Evolutionary conservation across 37 sponge, comb jelly and placozoan species (phyloP).

Genomic region (Ephydatia muelleri): DNA sequence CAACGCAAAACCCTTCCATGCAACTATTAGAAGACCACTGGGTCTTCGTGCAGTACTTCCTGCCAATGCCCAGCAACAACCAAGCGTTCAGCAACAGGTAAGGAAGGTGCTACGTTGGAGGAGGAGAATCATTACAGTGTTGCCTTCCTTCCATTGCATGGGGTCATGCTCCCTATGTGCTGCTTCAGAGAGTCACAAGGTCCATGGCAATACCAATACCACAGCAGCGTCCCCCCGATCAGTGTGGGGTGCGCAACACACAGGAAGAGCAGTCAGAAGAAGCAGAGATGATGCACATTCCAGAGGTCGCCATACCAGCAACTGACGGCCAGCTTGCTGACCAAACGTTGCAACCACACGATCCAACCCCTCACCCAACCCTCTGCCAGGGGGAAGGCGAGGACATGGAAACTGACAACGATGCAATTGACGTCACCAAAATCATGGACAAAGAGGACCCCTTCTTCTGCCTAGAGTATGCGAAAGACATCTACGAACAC

Average conservation of each 20-base stretch:
- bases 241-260: background rate
- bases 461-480: slow-evolving; percentile 94
- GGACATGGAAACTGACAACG: background rate
- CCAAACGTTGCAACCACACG: background rate
- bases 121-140: background rate
- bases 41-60: too few species aligned
- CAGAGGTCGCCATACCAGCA: background rate
- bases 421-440: slow-evolving; percentile 83
- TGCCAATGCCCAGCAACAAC: too few species aligned
- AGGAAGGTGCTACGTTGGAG: background rate
- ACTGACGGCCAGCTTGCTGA: background rate
- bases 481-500: slow-evolving; percentile 91
- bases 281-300: background rate
- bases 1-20: too few species aligned
- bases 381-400: background rate
- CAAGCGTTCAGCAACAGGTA: background rate
- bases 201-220: background rate
- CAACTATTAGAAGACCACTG: too few species aligned
- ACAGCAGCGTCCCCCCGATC: background rate
- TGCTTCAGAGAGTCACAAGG: background rate
- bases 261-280: background rate
- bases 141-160: too few species aligned
- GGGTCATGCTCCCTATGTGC: too few species aligned
- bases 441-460: slow-evolving; percentile 87
- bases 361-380: background rate